Evolutionary conservation across 2,888 invertebrate species (phyloP).

Genomic region (Lasioglossum leucozonium): DNA sequence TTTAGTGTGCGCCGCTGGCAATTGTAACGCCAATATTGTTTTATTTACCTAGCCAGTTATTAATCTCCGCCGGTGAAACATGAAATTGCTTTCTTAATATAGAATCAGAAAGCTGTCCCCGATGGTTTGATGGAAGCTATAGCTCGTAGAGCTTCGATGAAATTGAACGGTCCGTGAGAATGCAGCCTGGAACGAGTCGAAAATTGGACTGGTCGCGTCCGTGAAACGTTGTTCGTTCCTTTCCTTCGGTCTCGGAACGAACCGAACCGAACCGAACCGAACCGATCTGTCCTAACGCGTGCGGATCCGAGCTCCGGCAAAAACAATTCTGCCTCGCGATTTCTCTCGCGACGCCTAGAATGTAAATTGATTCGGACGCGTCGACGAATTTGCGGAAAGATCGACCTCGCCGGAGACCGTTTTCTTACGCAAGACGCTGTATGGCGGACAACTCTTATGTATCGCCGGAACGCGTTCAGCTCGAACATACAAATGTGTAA

Average conservation of each 20-base stretch:
- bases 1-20: slow-evolving; percentile 22
- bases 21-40: slow-evolving; percentile 20
- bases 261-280: not conserved
- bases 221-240: not conserved
- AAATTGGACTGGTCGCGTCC: not conserved
- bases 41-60: slow-evolving; percentile 17
- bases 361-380: not conserved
- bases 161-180: not conserved
- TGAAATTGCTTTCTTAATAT: slow-evolving; percentile 21
- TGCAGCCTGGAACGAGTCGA: not conserved
- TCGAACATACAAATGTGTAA: no score
- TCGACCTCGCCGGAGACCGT: not conserved
- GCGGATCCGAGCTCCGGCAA: no score
- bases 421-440: not conserved
- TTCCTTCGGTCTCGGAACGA: not conserved
- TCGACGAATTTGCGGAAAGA: not conserved
- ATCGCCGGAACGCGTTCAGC: no score
- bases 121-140: slow-evolving; percentile 3
- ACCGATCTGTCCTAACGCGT: not conserved
- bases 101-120: slow-evolving; percentile 8
- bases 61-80: slow-evolving; percentile 18
- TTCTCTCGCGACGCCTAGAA: not conserved
- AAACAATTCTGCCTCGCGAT: not conserved
- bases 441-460: no score
- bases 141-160: slow-evolving; percentile 17